Conservation (phyloP, 2,888 invertebrate species). For the Ophion costatus region DNA sequence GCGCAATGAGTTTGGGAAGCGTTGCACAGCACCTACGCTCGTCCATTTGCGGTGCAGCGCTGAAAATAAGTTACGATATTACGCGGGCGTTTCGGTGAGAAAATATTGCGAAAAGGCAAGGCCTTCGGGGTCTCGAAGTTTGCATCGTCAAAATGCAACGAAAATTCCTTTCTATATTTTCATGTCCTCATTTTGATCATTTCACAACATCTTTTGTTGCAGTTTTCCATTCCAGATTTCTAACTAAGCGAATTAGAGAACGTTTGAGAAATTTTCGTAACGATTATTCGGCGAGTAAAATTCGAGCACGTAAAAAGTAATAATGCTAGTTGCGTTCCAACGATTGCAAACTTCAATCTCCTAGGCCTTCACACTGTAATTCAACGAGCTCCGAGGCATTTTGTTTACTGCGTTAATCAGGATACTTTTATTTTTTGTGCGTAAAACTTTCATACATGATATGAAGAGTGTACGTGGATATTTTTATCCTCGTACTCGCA, state of each 20-base stretch:
- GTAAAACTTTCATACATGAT: conserved; percentile 30
- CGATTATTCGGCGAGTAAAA: no score
- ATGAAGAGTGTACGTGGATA: conserved; percentile 20
- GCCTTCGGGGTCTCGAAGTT: neutral
- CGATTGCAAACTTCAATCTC: no score
- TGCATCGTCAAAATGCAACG: no score
- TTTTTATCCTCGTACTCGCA: neutral
- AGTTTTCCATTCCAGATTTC: no score
- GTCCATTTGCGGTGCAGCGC: neutral
- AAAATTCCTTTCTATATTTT: no score
- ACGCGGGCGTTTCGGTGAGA: neutral
- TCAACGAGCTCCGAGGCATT: neutral
- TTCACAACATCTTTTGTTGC: no score
- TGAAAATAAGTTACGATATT: neutral
- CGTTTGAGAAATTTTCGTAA: no score
- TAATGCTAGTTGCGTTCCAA: no score
- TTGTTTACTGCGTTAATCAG: neutral
- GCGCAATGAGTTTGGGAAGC: neutral
- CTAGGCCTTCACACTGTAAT: neutral
- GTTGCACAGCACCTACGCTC: neutral
- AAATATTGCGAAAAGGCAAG: neutral
- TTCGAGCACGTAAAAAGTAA: no score
- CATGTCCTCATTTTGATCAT: no score
- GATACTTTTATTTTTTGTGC: conserved; percentile 40
- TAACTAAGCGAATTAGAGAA: no score